Conservation (phyloP, 2,888 invertebrate species). For the Tridacna crocea region DNA sequence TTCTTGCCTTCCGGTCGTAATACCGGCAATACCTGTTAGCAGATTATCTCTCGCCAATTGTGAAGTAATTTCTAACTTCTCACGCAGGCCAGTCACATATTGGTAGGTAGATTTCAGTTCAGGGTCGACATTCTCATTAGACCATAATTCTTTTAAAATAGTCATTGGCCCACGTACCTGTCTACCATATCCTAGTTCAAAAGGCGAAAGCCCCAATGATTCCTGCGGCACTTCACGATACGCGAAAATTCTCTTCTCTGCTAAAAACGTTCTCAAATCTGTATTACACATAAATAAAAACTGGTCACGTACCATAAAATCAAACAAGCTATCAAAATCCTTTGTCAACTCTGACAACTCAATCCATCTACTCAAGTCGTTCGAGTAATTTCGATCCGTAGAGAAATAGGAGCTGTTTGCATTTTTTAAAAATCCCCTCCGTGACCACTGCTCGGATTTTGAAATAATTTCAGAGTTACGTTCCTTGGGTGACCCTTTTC, state of each 20-base stretch:
- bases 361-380: too few species aligned
- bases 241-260: not conserved
- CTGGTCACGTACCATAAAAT: not conserved
- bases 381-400: too few species aligned
- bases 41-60: not conserved
- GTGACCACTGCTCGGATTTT: too few species aligned
- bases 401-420: too few species aligned
- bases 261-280: not conserved
- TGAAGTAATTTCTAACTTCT: not conserved
- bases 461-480: not conserved
- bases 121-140: not conserved
- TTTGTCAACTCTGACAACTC: too few species aligned
- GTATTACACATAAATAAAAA: not conserved
- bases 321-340: not conserved
- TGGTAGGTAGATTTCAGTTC: not conserved
- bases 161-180: not conserved
- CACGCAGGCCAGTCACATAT: not conserved
- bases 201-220: not conserved
- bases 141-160: not conserved
- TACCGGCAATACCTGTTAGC: not conserved
- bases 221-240: not conserved
- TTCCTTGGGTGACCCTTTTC: too few species aligned
- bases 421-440: too few species aligned
- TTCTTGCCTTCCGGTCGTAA: not conserved
- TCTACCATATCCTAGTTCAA: not conserved